Percentiles rank a stretch among this genome's conserved stretches.
These are phyloP conservation scores for Shargacucullia verbasci DNA, from an alignment of 2,888 invertebrate genomes.

Conservation along the genomic window DNA sequence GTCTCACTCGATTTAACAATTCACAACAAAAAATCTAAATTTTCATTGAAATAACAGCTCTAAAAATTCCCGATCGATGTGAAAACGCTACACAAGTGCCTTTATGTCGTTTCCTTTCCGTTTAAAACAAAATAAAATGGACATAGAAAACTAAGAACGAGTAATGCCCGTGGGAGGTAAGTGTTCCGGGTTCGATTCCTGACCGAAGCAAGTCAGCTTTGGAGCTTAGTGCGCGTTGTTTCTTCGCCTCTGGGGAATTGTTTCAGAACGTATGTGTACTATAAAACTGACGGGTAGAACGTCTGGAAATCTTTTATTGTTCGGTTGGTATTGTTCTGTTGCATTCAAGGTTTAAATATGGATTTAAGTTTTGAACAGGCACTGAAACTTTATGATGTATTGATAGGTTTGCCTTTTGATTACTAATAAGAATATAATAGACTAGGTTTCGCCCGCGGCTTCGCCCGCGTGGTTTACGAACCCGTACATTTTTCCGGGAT, in stretches of 20 bases:
- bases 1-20: too few species aligned
- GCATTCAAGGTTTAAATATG: constrained; percentile 5
- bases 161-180: constrained; percentile 57
- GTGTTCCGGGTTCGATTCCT: constrained; percentile 62
- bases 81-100: constrained; percentile 22
- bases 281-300: constrained; percentile 49
- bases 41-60: too few species aligned
- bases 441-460: too few species aligned
- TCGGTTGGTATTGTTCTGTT: constrained; percentile 25
- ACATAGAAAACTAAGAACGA: constrained; percentile 49
- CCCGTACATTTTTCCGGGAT: too few species aligned
- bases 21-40: too few species aligned
- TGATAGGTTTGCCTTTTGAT: too few species aligned
- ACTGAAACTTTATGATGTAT: too few species aligned
- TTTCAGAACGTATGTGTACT: constrained; percentile 40
- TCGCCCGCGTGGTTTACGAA: too few species aligned
- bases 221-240: constrained; percentile 59
- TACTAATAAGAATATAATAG: too few species aligned
- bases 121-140: constrained; percentile 59
- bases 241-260: constrained; percentile 44
- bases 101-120: constrained; percentile 47
- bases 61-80: constrained; percentile 28
- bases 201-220: constrained; percentile 59
- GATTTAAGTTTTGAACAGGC: not conserved
- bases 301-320: constrained; percentile 47